Base-by-base conservation (phyloP, 2,888 invertebrate species). In the Euproctis similis region DNA sequence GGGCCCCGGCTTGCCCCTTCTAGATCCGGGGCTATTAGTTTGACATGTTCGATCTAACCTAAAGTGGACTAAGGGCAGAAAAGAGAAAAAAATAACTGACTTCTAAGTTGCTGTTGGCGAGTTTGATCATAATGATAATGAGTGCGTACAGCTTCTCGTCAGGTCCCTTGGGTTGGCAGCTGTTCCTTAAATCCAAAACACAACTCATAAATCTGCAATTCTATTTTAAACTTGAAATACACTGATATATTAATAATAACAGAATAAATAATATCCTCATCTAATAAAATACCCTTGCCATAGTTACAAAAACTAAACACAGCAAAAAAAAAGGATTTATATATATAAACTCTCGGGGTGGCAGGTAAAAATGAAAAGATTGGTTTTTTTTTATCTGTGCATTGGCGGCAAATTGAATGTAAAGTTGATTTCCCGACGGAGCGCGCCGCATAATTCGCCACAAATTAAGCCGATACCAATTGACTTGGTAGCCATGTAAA, bases 341-440 rank as follows among this genome's bases (percentile, higher is more conserved):
- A n/a, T n/a, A n/a, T n/a, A n/a, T n/a, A n/a, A n/a, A 40, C 36
- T 36, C 27, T 38, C 31, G 12, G 35, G 26, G 36, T 39, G 48
- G 44, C 61, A 67, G 65, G 66, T 69, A 67, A 62, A 63, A 65
- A 59, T 62, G 62, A 64, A 59, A 69, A 75, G 81, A 81, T 80
- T 81, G 77, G 60, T 78, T 78, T 77, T n/a, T n/a, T n/a, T n/a
- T 80, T 74, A 75, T 74, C 75, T 69, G 77, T 70, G 75, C 75
- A 66, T 53, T 56, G 58, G 45, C 54, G 59, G 67, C 59, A 80
- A 82, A 81, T 81, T 81, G 80, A 75, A 81, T 82, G 77, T 74
- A 77, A 82, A 82, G 81, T 77, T 72, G 82, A 82, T 82, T 82
- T 82, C 81, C 81, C 82, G 59, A 50, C 69, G 80, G 80, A 64